Evolutionary conservation across 2,888 invertebrate genomes (phyloP), one percentile per base, ranked within the genome.

Genomic region (Chydorus sphaericus): DNA sequence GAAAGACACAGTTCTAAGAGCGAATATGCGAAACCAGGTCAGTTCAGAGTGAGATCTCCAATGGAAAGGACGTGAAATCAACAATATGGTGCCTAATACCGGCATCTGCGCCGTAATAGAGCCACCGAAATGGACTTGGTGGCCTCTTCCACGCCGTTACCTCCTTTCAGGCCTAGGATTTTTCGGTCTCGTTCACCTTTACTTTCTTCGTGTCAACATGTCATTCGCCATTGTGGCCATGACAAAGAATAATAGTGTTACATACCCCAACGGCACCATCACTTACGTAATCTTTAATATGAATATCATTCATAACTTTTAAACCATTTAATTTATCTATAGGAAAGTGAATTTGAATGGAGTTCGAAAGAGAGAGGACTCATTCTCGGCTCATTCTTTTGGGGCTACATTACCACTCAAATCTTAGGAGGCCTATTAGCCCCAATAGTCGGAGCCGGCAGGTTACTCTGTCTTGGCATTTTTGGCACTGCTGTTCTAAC

Each of bases 211-310:
- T 38, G 90, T 90, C 5, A 92, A 91, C 72, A 75, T 94, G 61
- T 91, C 90, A 61, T 86, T 94, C 16, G 92, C 90, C 4, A 86
- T 94, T 62, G 90, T 94, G 48, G 89, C 90, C 60, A 94, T 94
- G 93, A 88, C 85, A 0, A 80, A 83, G 64, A 77, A 81, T 26
- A 73, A 77, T 59, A 78, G 77, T 50, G 75, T 77, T 4, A 61
- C 36, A 56, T 61, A 20, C 14, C 50, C 31, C 5, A 54, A 58
- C 49, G 58, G 60, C 11, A 57, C 56, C 14, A 36, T 53, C 14
- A 23, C 20, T 28, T 50, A 54, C 26, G 60, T 59, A 54, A 54
- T 48, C 5, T 6, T n/a, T 5, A n/a, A n/a, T n/a, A n/a, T n/a
- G n/a, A n/a, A n/a, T n/a, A n/a, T n/a, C n/a, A n/a, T n/a, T n/a